phyloP scores from a whole-genome alignment of 2,888 invertebrate species.

The Ypsolopha scabrella region DNA sequence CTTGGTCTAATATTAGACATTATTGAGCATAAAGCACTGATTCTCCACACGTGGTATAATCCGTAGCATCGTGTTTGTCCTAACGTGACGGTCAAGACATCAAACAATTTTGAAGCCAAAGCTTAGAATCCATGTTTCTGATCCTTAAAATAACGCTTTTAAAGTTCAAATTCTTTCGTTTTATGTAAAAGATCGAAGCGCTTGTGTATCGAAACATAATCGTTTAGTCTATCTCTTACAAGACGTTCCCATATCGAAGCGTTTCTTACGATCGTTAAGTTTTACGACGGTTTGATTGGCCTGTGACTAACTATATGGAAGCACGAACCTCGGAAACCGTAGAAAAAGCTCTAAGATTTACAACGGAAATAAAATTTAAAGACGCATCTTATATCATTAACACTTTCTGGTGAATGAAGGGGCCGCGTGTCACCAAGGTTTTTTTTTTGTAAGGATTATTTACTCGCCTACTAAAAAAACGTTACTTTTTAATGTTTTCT shows the following conservation, averaged over 20 bases:
- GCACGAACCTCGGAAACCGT: constrained; percentile 34
- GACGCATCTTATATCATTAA: constrained; percentile 12
- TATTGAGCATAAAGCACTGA: constrained; percentile 33
- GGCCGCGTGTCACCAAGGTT: not conserved
- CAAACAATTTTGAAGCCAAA: no score
- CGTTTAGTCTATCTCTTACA: constrained; percentile 35
- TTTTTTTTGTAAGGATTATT: no score
- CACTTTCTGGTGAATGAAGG: not conserved
- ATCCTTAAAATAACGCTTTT: constrained; percentile 14
- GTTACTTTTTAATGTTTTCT: no score
- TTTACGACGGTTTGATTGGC: constrained; percentile 62
- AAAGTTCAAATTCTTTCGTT: constrained; percentile 4
- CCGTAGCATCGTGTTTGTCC: constrained; percentile 51
- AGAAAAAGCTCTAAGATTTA: constrained; percentile 32
- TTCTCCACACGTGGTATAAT: constrained; percentile 45
- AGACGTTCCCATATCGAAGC: constrained; percentile 59
- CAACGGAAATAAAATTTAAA: constrained; percentile 45
- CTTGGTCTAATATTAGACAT: constrained; percentile 19
- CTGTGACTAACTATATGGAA: constrained; percentile 50
- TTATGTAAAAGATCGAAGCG: not conserved
- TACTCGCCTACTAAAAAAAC: no score
- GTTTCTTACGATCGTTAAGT: constrained; percentile 46
- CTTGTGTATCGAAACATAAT: constrained; percentile 27
- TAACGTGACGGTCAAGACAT: constrained; percentile 22
- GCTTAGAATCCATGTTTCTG: constrained; percentile 12